Evolutionary conservation across 2,113 vertebrate genomes (phyloP), one percentile per base, ranked within the genome.

Genomic region (Gambusia affinis): DNA sequence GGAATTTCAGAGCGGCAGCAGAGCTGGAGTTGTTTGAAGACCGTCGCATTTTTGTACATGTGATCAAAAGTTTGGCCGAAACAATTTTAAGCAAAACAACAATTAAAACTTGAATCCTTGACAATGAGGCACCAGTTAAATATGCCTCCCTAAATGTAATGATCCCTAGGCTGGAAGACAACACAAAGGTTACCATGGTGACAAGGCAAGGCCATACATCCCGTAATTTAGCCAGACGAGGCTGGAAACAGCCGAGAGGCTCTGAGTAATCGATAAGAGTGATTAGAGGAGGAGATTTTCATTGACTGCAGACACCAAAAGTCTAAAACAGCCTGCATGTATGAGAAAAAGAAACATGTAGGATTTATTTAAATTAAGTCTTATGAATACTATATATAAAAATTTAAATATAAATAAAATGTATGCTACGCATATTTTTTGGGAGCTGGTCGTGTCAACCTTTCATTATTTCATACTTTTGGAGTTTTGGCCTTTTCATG

Each of bases 181-280:
- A 72, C 73, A 84, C 82, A 88, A 90, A 88, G 67, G 81, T 92
- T 88, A 66, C 81, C 75, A 85, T 83, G 75, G 88, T 42, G 72
- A 91, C 70, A 2, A 31, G 78, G 42, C 44, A 29, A 63, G 78
- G 77, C 75, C 60, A 84, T 83, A 80, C 80, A 87, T 88, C 60
- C 67, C 68, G 44, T 73, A 37, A 60, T 73, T 51, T 57, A 83
- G 63, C 72, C 71, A 82, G 79, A 78, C 75, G 27, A 67, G 74
- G 86, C 72, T 70, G 70, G 84, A 80, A 91, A 82, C 65, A 70
- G 35, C 30, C 51, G 2, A 8, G 22, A 57, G 74, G 69, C 76
- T 39, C 54, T 12, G 31, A 85, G 75, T 77, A 61, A 63, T 70
- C 71, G 77, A 86, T 84, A 67, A 73, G 73, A 73, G 61, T 37